These are phyloP conservation scores for Caenorhabditis sulstoni DNA, from an alignment of 2,888 invertebrate species.

Conservation along the genomic window DNA sequence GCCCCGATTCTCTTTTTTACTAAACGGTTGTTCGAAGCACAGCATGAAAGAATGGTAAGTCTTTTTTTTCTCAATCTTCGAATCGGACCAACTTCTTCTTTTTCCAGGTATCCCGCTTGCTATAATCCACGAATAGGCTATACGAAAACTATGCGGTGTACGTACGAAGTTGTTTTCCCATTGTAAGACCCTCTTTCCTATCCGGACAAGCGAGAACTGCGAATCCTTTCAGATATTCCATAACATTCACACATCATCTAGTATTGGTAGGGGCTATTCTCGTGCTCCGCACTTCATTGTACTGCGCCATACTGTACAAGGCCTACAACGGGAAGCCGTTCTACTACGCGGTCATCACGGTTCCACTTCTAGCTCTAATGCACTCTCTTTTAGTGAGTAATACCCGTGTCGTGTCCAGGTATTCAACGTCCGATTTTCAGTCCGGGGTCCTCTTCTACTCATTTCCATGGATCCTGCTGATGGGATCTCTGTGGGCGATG, in stretches of 20 bases:
- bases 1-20: conserved; percentile 88
- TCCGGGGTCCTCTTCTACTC: conserved; percentile 73
- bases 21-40: conserved; percentile 83
- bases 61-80: no score
- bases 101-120: conserved; percentile 88
- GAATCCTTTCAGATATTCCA: conserved; percentile 64
- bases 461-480: conserved; percentile 71
- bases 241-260: conserved; percentile 68
- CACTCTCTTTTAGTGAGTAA: conserved; percentile 73
- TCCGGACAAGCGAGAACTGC: no score
- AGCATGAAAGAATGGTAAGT: conserved; percentile 90
- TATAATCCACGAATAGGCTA: conserved; percentile 95
- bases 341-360: conserved; percentile 72
- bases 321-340: conserved; percentile 64
- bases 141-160: conserved; percentile 91
- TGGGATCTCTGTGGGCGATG: conserved; percentile 66
- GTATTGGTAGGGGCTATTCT: conserved; percentile 67
- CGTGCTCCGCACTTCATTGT: conserved; percentile 69
- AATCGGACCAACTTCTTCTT: no score
- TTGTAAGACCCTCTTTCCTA: conserved; percentile 85
- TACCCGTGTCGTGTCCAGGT: no score
- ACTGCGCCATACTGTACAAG: conserved; percentile 57
- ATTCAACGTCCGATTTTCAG: conserved; percentile 60
- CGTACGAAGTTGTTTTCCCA: conserved; percentile 97
- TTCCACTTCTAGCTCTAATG: conserved; percentile 72